Base-by-base conservation (phyloP, 2,113 vertebrate genomes). In the Aldabrachelys gigantea region DNA sequence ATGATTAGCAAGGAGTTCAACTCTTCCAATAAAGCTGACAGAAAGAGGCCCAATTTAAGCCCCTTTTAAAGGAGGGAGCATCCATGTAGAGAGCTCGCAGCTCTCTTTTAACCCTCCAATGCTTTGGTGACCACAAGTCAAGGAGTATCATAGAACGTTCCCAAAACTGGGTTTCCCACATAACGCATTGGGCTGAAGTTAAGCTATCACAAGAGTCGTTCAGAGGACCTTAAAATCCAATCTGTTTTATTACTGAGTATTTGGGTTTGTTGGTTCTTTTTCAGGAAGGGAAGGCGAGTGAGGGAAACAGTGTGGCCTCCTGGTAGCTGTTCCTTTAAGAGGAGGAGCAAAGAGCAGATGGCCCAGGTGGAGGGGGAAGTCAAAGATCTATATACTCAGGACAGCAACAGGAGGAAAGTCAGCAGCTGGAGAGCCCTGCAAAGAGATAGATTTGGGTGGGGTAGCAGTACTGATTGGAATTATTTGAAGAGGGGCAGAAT, bases 1-100 rank as follows among this genome's bases (percentile, higher is more conserved):
- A 53, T 31, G 29, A 31, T 31, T 31, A 59, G 10, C 24, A 59
- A 59, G 25, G 25, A 53, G 7, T 78, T 88, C 76, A 89, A 53
- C 6, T 53, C 85, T 92, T 82, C 87, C 79, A 94, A 72, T 44
- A 50, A 89, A 90, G 69, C 29, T 49, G 94, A 91, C 59, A 83
- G 49, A 94, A 50, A 4, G 1, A 80, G 7, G 50, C 44, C 87
- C 84, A 62, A 88, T 41, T 38, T 29, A 75, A 75, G 82, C 86
- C 35, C 41, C 50, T 85, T 93, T 88, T 65, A 82, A 59, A 86
- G 22, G 38, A 92, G 94, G 29, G 78, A 90, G 29, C 10, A 90
- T 90, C 5, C 4, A 57, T 53, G 1, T 44, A 44, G 29, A 16
- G 69, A 41, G n/a, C 10, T n/a, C 35, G 1, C 65, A 13, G 14